Base-by-base conservation (phyloP, 2,113 vertebrate species). In the Castor canadensis region DNA sequence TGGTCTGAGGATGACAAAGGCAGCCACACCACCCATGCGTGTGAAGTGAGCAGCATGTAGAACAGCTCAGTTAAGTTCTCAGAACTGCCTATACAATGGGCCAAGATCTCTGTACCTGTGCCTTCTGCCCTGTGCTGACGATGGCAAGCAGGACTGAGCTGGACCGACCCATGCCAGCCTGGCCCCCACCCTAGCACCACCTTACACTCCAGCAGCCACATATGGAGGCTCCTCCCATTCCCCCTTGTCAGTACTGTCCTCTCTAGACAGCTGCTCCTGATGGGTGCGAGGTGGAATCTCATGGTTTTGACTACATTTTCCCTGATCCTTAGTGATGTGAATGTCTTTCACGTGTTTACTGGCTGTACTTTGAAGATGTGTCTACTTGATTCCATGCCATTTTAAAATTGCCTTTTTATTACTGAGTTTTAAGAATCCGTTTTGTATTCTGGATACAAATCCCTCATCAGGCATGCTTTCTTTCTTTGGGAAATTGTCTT, bases 381-480 rank as follows among this genome's bases (percentile, higher is more conserved):
- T 43, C 84, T 22, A 0, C 9, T 40, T 12, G 43, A 1, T 13
- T 28, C 30, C 11, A 7, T 40, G 66, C 66, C 60, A 0, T 4
- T 9, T 32, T 0, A 7, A 4, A 12, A 9, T 4, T 30, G 13
- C 32, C 35, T 24, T 47, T 22, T 20, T 20, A 20, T 16, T 49
- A 67, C 4, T 26, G 32, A 54, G 28, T 19, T 38, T 0, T 35
- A 15, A 13, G 28, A 66, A 38, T 32, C 15, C 58, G 28, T 7
- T n/a, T n/a, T n/a, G 0, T 1, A 7, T 4, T 1, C 3, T 3
- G 43, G 64, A 16, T 2, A 13, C 73, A 1, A 1, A 40, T 32
- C 32, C 28, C 26, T 28, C 5, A 3, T 0, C 75, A 5, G 24
- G 38, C 10, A 16, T 6, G 26, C 22, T 24, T 75, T 30, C 28